Evolutionary conservation across 2,888 invertebrate genomes (phyloP).

Genomic region (Caenorhabditis becei): DNA sequence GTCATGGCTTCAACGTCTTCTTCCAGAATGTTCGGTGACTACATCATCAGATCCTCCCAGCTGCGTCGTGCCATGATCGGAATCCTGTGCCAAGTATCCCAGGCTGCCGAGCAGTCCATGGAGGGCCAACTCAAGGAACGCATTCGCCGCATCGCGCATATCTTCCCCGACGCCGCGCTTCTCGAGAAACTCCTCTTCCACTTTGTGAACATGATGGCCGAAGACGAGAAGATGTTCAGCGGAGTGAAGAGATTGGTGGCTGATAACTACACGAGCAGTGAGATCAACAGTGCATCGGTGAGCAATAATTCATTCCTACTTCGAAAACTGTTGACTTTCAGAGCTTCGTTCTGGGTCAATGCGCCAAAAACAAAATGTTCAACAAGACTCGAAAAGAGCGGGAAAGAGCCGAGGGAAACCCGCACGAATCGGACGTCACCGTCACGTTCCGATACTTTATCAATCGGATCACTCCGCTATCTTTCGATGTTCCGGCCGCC

Average conservation of each 20-base stretch:
- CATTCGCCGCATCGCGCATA: constrained; percentile 40
- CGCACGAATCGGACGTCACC: neutral
- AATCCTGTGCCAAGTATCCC: constrained; percentile 19
- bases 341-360: neutral
- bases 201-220: constrained; percentile 58
- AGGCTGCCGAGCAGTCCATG: constrained; percentile 1
- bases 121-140: constrained; percentile 45
- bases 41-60: constrained; percentile 52
- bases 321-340: neutral
- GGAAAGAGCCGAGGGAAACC: too few relatives aligned
- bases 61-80: constrained; percentile 48
- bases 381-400: neutral
- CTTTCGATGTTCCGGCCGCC: constrained; percentile 42
- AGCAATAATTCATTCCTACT: neutral
- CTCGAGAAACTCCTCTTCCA: constrained; percentile 38
- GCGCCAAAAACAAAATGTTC: neutral
- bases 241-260: constrained; percentile 46
- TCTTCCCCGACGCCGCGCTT: constrained; percentile 41
- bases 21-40: constrained; percentile 51
- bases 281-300: constrained; percentile 36
- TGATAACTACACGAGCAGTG: constrained; percentile 36
- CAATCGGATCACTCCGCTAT: constrained; percentile 40
- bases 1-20: neutral
- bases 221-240: constrained; percentile 47
- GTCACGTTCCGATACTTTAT: constrained; percentile 32